Evolutionary conservation across 2,888 invertebrate genomes (phyloP), one percentile per base, ranked within the genome.

Genomic region (Chouioia cunea): DNA sequence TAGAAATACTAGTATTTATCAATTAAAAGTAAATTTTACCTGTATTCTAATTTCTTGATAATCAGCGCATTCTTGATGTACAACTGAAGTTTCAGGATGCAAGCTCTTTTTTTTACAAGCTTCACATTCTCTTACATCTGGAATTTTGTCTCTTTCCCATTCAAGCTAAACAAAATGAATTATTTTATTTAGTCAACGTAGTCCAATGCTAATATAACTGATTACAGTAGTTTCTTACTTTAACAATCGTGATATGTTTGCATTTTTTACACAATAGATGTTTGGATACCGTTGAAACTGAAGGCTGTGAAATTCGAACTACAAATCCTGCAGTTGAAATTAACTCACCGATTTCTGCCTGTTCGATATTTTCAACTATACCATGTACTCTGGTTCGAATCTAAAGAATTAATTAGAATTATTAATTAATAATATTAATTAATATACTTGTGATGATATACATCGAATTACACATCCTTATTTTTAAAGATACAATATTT

Each of bases 1-100:
- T 60, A 4, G 12, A 36, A 57, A 4, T n/a, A 2, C 23, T 43
- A 23, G 12, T 22, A n/a, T 16, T 22, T 20, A 62, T 43, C 36
- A 20, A 14, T 27, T 46, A 14, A 53, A 16, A 47, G 47, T 63
- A 58, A 16, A 48, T 46, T 69, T 59, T 85, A 91, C 92, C 87
- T 93, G 93, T 80, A 97, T 89, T 87, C 94, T 95, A 15, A 95
- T 91, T 87, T 95, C 94, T 85, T 95, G 95, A 85, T 93, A 94
- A 87, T 95, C 94, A 78, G 90, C 92, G 81, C 90, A 95, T 80
- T 91, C 88, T 74, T 89, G 88, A 27, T 73, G 60, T 47, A 67
- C 47, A 43, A 76, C 44, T 63, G 89, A 83, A 72, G 88, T 88
- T 18, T 90, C 85, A 77, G 87, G 85, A 70, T 84, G 85, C 22